phyloP scores from a whole-genome alignment of 2,797 vertebrate species.

The Sitta carolinensis region DNA sequence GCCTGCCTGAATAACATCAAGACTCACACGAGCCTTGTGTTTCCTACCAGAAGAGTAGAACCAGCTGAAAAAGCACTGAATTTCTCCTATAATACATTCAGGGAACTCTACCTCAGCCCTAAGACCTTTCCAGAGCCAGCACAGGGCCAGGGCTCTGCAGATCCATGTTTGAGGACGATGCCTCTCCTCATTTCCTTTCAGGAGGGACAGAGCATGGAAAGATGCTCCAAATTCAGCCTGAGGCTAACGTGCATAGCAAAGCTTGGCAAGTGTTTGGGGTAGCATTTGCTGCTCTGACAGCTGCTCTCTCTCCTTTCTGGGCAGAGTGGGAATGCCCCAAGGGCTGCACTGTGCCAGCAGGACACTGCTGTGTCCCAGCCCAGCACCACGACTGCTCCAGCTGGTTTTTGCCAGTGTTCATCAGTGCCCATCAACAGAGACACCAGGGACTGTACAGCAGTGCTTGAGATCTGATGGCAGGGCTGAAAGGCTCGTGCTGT shows the following conservation, averaged over 20 bases:
- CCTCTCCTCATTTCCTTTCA: background rate
- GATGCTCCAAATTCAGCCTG: background rate
- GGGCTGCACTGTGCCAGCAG: background rate
- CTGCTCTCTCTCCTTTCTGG: background rate
- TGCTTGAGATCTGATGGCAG: background rate
- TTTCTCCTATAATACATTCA: background rate
- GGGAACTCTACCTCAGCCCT: background rate
- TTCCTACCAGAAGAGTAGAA: background rate
- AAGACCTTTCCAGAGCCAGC: background rate
- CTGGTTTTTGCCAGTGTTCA: background rate
- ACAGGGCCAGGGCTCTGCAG: background rate
- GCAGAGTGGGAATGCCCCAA: background rate
- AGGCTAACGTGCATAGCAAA: background rate
- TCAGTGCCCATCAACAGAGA: background rate
- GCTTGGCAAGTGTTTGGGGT: background rate
- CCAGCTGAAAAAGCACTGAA: background rate
- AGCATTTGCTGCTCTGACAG: background rate
- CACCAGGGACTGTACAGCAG: background rate
- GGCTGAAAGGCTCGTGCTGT: background rate
- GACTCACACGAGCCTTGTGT: background rate
- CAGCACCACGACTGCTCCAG: rapidly evolving
- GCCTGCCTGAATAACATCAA: background rate
- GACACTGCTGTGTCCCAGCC: background rate
- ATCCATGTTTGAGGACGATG: rapidly evolving
- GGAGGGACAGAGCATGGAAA: background rate